Evolutionary conservation across 2,113 vertebrate species (phyloP).

Genomic region (Microcebus ravelobensis): DNA sequence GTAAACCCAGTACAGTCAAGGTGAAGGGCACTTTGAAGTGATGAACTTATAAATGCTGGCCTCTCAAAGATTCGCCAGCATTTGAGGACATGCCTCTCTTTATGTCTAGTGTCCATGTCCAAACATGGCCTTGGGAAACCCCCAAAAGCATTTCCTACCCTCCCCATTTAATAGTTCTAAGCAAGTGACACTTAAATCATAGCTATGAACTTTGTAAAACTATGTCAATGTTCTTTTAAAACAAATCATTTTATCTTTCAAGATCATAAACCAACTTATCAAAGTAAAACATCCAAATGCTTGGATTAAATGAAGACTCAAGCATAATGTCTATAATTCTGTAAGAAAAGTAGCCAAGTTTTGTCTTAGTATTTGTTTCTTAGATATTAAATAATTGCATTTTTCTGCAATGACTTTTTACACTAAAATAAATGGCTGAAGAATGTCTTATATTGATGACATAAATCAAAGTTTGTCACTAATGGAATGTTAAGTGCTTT

Average conservation of each 20-base stretch:
- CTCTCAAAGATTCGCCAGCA: not conserved
- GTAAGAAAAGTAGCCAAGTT: slow-evolving; percentile 71
- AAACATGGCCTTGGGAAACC: not conserved
- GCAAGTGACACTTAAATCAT: not conserved
- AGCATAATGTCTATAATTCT: slow-evolving; percentile 63
- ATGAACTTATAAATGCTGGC: not conserved
- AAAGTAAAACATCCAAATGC: slow-evolving; percentile 28
- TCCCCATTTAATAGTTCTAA: not conserved
- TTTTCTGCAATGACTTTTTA: slow-evolving; percentile 79
- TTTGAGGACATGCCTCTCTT: not conserved
- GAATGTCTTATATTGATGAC: slow-evolving; percentile 84
- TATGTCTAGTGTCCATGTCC: not conserved
- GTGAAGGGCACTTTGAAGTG: not conserved
- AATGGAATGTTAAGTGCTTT: slow-evolving; percentile 88
- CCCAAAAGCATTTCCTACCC: not conserved
- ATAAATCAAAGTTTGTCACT: slow-evolving; percentile 85
- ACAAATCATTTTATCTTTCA: not conserved
- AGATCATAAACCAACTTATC: not conserved
- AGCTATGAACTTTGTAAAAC: not conserved
- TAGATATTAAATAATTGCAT: slow-evolving; percentile 81
- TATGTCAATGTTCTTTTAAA: not conserved
- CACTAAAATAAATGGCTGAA: slow-evolving; percentile 85
- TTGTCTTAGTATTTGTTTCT: slow-evolving; percentile 73
- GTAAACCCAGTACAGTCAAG: not conserved
- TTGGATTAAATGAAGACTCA: slow-evolving; percentile 56